phyloP scores from a whole-genome alignment of 2,113 vertebrate species.

The Gymnobelideus leadbeateri region DNA sequence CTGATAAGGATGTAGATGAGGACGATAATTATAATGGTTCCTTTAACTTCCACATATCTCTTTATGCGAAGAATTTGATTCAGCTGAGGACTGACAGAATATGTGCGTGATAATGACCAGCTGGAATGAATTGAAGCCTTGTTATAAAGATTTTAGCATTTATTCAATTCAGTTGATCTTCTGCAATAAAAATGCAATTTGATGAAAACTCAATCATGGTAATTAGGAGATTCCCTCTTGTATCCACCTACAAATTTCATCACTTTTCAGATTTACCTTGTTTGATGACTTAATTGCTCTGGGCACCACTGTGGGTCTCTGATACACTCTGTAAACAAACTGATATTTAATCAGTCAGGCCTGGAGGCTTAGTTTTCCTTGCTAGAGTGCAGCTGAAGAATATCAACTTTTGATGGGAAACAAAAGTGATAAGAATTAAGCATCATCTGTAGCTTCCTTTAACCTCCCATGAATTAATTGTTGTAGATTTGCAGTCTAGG shows the following conservation, averaged over 20 bases:
- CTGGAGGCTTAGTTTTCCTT: neutral
- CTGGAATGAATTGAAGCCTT: neutral
- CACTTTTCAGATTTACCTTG: neutral
- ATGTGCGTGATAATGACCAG: neutral
- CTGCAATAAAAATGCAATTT: neutral
- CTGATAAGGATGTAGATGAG: neutral
- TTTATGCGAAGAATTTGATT: neutral
- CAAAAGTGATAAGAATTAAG: neutral
- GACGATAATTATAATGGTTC: neutral
- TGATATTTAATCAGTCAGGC: neutral
- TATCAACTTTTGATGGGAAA: constrained; percentile 3
- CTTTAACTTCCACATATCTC: neutral
- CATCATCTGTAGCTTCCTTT: neutral
- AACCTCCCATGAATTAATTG: neutral
- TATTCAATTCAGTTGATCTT: neutral
- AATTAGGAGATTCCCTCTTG: neutral
- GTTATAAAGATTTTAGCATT: neutral
- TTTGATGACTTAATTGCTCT: neutral
- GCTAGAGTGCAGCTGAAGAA: neutral
- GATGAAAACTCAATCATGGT: neutral
- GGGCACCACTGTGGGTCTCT: neutral
- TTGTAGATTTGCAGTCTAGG: neutral
- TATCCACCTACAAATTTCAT: neutral
- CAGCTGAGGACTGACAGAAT: neutral
- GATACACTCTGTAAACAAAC: neutral